Evolutionary conservation across 2,797 vertebrate species (phyloP), one percentile per base, ranked within the genome.

Genomic region (Carapus acus): DNA sequence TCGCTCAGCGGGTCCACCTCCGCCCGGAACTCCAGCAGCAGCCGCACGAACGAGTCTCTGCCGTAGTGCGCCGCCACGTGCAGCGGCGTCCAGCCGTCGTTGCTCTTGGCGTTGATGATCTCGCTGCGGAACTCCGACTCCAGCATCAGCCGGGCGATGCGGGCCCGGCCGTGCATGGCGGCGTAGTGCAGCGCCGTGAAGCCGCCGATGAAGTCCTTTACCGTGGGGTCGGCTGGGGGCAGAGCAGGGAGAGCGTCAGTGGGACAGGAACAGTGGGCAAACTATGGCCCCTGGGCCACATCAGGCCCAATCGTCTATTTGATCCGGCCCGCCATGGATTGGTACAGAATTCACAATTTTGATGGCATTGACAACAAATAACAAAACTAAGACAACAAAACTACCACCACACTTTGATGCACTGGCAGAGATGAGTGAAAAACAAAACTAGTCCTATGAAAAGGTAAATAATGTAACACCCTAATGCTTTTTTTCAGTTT

Each of bases 1-100:
- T 97, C 96, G 2, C 94, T 99, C 73, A 98, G 91, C 0, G 94
- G 95, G 81, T 99, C 96, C 52, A 98, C 96, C 73, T 93, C 93
- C 1, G 96, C 95, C 80, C 92, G 90, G 88, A 98, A 97, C 88
- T 99, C 95, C 51, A 99, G 85, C 3, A 98, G 92, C 56, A 99
- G 93, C 3, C 93, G 91, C 44, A 98, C 94, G 12, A 99, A 98
- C 0, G 95, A 97, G 85, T 98, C 94, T 5, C 95, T 88, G 29
- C 96, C 96, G 0, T 98, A 99, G 85, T 98, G 94, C n/a, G 96
- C 96, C 0, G 96, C 96, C 79, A 99, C 96, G 1, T 99, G 96
- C 44, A 99, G 87, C 18, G 96, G 94, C 7, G 96, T 99, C 96
- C 96, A 99, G 61, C 96, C 96, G 1, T 99, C 96, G 3, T 96